Evolutionary conservation across 2,797 vertebrate genomes (phyloP), one percentile per base, ranked within the genome.

Genomic region (Mergus octosetaceus): DNA sequence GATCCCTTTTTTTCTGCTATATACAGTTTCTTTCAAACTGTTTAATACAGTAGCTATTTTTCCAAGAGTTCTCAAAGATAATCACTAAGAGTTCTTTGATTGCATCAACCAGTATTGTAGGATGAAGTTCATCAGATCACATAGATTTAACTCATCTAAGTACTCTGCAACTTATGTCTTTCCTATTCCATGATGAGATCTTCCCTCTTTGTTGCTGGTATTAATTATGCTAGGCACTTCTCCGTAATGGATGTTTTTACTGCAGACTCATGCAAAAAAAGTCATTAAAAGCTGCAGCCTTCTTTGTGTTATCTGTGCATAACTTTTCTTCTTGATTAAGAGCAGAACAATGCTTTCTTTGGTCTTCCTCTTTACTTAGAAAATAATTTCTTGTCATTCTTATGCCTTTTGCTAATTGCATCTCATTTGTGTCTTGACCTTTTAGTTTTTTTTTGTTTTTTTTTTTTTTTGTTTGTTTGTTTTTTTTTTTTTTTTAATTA

Each of bases 301-400:
- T 90, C 19, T 85, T 38, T 85, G 51, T 84, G 64, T 87, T 95
- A 94, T 85, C 93, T 93, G 72, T 83, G 36, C 71, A 76, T 56
- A 80, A 43, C 69, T 93, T 94, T 91, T 85, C 47, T 70, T 93
- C 93, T 80, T 94, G 93, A 94, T 94, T 93, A 93, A 75, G 62
- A 74, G 53, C 69, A 83, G 94, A 95, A 94, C 68, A 95, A 91
- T 91, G 78, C 53, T 64, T 96, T 68, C 47, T 87, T 91, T 91
- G 47, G 74, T 92, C 68, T 85, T 94, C 47, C 6, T 89, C 36
- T 89, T 70, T 47, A 43, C 36, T 89, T 64, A 80, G 81, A 85
- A 93, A 87, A 82, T 85, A 57, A 93, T 93, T 95, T 89, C 78
- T 93, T 89, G 87, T 89, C 69, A 83, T 92, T 96, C 78, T 89